Evolutionary conservation across 2,888 invertebrate species (phyloP).

Genomic region (Zootermopsis nevadensis): DNA sequence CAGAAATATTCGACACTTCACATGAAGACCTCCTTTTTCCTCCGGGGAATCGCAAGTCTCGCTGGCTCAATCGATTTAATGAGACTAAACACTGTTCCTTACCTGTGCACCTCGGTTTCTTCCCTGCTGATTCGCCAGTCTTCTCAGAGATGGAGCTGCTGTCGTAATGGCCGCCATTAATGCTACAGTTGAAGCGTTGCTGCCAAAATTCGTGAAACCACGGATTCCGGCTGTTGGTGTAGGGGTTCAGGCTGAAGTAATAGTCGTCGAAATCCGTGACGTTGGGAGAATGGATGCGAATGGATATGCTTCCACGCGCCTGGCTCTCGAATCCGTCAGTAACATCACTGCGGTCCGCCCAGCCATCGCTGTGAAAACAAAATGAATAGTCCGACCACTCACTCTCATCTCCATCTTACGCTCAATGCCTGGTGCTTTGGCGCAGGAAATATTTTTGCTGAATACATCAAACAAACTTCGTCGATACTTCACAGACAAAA

Average conservation of each 20-base stretch:
- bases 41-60: too few species aligned
- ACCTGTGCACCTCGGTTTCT: conserved; percentile 5
- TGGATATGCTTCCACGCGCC: conserved; percentile 78
- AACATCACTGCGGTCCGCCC: conserved; percentile 81
- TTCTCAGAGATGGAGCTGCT: conserved; percentile 41
- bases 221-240: conserved; percentile 51
- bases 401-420: too few species aligned
- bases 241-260: conserved; percentile 74
- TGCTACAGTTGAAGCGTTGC: conserved; percentile 73
- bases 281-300: conserved; percentile 80
- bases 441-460: too few species aligned
- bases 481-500: not conserved
- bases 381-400: not conserved
- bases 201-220: conserved; percentile 85
- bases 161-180: conserved; percentile 57
- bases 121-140: conserved; percentile 49
- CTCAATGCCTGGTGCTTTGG: too few species aligned
- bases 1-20: too few species aligned
- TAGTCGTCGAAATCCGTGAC: conserved; percentile 73
- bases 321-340: conserved; percentile 73
- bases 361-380: conserved; percentile 73
- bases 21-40: too few species aligned
- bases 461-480: too few species aligned
- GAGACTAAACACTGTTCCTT: not conserved
- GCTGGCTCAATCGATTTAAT: too few species aligned